A percentile compares a stretch with the other conserved stretches of the same genome.
Evolutionary conservation across 2,797 vertebrate species (phyloP).

Genomic region (Hemibagrus guttatus): DNA sequence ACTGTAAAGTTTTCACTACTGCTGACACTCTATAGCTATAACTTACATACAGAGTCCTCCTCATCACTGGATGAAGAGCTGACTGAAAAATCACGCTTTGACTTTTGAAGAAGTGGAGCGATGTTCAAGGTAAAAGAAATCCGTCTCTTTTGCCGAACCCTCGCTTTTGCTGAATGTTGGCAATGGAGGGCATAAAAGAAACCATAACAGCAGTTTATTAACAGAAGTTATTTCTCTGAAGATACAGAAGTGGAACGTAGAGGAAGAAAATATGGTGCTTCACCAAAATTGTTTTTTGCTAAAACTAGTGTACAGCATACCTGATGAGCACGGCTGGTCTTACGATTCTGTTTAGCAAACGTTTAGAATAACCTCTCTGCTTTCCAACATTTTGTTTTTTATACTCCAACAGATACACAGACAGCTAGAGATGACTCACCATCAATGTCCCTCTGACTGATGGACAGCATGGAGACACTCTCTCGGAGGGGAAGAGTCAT

Average conservation of each 20-base stretch:
- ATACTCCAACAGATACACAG: not conserved
- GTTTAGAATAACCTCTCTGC: not conserved
- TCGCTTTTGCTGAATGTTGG: conserved; percentile 71
- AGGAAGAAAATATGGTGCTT: not conserved
- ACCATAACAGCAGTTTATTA: conserved; percentile 63
- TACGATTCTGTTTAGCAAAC: conserved; percentile 1
- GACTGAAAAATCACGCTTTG: conserved; percentile 85
- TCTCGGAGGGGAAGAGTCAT: conserved; percentile 87
- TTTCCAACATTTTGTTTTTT: not conserved
- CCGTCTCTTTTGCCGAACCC: conserved; percentile 78
- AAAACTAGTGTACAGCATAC: not conserved
- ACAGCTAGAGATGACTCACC: conserved; percentile 77
- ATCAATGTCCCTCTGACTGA: conserved; percentile 87
- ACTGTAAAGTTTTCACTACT: not conserved
- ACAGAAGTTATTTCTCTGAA: not conserved
- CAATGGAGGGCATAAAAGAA: conserved; percentile 60
- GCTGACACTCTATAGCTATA: conserved; percentile 28
- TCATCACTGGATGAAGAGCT: conserved; percentile 92
- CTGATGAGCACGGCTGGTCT: not conserved
- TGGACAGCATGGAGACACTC: conserved; percentile 90
- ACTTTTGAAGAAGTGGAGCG: conserved; percentile 89
- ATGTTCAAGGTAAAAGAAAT: conserved; percentile 92
- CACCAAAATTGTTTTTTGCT: not conserved
- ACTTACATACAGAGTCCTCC: conserved; percentile 90
- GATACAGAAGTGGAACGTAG: not conserved